A percentile compares a stretch with the other conserved stretches of the same genome.
Conservation (phyloP, 2,888 invertebrate species). For the Brenthis daphne region DNA sequence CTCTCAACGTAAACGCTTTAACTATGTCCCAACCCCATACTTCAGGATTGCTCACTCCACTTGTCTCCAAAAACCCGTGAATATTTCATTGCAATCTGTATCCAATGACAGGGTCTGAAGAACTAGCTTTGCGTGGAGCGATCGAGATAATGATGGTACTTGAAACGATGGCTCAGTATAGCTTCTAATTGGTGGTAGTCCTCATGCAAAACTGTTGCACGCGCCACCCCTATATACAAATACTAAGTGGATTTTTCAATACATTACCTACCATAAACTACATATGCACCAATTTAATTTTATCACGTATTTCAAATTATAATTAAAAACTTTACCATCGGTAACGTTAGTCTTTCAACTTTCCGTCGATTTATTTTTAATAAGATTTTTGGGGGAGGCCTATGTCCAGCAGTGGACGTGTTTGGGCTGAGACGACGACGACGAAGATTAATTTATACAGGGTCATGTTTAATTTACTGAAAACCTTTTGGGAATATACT, state of each 20-base stretch:
- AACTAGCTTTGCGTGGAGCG: constrained; percentile 56
- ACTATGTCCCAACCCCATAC: constrained; percentile 78
- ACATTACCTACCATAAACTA: constrained; percentile 23
- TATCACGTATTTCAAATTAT: not conserved
- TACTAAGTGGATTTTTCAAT: constrained; percentile 39
- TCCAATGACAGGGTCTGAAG: constrained; percentile 58
- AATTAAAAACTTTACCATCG: too few species aligned
- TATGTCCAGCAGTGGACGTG: too few species aligned
- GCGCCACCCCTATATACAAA: constrained; percentile 67
- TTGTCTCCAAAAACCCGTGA: constrained; percentile 79
- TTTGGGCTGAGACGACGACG: too few species aligned
- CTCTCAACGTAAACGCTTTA: constrained; percentile 81
- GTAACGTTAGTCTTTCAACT: too few species aligned
- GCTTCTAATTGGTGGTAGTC: constrained; percentile 78
- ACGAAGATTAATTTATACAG: too few species aligned
- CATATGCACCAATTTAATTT: constrained; percentile 4
- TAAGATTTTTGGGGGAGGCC: too few species aligned
- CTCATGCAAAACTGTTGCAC: constrained; percentile 80
- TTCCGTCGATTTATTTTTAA: too few species aligned
- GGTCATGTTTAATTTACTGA: too few species aligned
- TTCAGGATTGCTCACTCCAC: constrained; percentile 80
- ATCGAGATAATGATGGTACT: constrained; percentile 80
- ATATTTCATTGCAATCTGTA: constrained; percentile 66
- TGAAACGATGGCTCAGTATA: constrained; percentile 76
- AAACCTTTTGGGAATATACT: too few species aligned